phyloP scores from a whole-genome alignment of 2,797 vertebrate genomes.

The Enteromius thamalakanensis region DNA sequence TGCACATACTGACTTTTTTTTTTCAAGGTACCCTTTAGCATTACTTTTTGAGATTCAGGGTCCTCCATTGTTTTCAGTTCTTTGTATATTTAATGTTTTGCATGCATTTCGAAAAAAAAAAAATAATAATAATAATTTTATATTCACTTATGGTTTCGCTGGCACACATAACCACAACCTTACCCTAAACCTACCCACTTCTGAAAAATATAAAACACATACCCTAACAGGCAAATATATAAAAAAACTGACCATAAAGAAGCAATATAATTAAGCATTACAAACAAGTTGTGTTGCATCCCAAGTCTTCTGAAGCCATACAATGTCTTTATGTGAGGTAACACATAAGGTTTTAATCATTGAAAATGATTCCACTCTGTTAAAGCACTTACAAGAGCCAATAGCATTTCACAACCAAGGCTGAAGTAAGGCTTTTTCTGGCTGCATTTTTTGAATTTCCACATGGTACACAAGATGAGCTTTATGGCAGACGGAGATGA shows the following conservation, averaged over 20 bases:
- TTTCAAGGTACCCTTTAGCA: background rate
- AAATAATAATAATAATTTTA: background rate
- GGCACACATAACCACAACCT: no score
- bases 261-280: background rate
- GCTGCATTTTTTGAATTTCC: background rate
- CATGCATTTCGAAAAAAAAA: no score
- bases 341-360: background rate
- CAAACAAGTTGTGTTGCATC: background rate
- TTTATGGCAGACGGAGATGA: background rate
- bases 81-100: no score
- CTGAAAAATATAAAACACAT: background rate
- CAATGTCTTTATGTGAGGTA: background rate
- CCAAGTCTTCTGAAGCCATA: background rate
- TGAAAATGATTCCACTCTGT: background rate
- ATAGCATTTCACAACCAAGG: background rate
- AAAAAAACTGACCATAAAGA: background rate
- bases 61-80: background rate
- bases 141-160: background rate
- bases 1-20: background rate
- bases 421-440: background rate
- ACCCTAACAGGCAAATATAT: no score
- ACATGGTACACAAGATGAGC: background rate
- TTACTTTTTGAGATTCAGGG: background rate
- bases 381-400: background rate
- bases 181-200: background rate